These are phyloP conservation scores for Schizaphis graminum DNA, from an alignment of 2,888 invertebrate genomes.

Conservation along the genomic window DNA sequence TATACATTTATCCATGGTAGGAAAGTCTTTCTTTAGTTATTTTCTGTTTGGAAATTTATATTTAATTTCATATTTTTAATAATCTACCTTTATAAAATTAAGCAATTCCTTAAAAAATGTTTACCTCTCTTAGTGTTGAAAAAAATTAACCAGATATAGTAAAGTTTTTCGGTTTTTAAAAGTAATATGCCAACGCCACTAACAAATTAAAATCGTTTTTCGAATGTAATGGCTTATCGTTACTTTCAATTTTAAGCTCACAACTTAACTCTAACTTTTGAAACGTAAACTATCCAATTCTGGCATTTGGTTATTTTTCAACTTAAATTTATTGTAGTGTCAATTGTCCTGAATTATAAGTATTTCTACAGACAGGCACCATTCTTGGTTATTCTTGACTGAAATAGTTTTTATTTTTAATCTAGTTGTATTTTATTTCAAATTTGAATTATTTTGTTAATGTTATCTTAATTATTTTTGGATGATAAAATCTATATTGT, in stretches of 20 bases:
- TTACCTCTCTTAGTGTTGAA: neutral
- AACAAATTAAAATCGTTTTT: neutral
- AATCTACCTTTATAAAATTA: neutral
- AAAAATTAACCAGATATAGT: neutral
- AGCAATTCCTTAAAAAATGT: neutral
- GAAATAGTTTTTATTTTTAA: neutral
- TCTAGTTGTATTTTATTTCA: neutral
- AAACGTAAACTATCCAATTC: neutral
- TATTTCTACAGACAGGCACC: neutral
- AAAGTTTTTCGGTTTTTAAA: neutral
- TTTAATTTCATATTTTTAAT: neutral
- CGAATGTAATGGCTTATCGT: neutral
- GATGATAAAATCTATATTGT: neutral
- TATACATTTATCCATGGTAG: too few relatives aligned
- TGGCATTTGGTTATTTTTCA: neutral
- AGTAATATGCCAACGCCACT: neutral
- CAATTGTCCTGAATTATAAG: neutral
- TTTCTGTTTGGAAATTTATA: neutral
- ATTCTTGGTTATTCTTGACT: neutral
- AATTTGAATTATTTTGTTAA: slow-evolving; percentile 7
- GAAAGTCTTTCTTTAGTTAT: neutral
- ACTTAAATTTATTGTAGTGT: neutral
- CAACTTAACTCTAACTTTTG: neutral
- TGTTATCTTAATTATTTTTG: neutral
- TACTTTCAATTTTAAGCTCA: neutral